Conservation (phyloP, 1,140 invertebrate genomes). For the Cherax destructor region DNA sequence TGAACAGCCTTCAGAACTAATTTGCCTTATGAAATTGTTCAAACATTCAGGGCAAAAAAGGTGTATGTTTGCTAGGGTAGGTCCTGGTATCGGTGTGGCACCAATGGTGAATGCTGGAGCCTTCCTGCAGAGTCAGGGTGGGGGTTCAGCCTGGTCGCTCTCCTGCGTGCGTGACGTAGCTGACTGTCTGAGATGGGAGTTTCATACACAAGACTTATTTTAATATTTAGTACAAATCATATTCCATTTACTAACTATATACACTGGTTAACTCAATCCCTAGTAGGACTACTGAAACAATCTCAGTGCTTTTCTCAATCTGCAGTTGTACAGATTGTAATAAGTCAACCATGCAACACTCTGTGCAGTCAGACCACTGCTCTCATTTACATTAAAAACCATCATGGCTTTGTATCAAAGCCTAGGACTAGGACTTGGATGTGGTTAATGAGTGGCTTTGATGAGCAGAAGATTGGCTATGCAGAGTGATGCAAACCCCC, state of each 20-base stretch:
- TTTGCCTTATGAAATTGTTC: conserved; percentile 63
- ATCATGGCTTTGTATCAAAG: conserved; percentile 62
- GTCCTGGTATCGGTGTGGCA: conserved; percentile 48
- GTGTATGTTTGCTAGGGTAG: conserved; percentile 34
- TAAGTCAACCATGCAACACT: conserved; percentile 61
- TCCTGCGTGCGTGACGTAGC: conserved; percentile 47
- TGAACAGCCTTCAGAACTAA: conserved; percentile 31
- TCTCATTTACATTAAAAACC: conserved; percentile 33
- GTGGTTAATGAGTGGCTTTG: conserved; percentile 43
- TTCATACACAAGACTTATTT: conserved; percentile 68
- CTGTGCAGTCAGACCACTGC: conserved; percentile 61
- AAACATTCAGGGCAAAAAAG: conserved; percentile 64
- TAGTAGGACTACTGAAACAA: conserved; percentile 65
- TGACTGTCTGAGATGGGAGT: conserved; percentile 58
- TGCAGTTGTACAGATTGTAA: conserved; percentile 62
- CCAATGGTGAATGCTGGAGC: conserved; percentile 48
- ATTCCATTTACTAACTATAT: conserved; percentile 70
- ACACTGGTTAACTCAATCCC: conserved; percentile 67
- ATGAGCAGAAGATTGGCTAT: conserved; percentile 63
- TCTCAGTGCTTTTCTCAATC: conserved; percentile 70
- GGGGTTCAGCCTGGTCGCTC: conserved; percentile 58
- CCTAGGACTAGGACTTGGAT: conserved; percentile 35
- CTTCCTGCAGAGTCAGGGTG: conserved; percentile 39
- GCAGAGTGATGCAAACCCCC: conserved; percentile 68
- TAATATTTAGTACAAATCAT: conserved; percentile 70